Evolutionary conservation across 2,888 invertebrate genomes (phyloP), one percentile per base, ranked within the genome.

Genomic region (Eutolmus rufibarbis): DNA sequence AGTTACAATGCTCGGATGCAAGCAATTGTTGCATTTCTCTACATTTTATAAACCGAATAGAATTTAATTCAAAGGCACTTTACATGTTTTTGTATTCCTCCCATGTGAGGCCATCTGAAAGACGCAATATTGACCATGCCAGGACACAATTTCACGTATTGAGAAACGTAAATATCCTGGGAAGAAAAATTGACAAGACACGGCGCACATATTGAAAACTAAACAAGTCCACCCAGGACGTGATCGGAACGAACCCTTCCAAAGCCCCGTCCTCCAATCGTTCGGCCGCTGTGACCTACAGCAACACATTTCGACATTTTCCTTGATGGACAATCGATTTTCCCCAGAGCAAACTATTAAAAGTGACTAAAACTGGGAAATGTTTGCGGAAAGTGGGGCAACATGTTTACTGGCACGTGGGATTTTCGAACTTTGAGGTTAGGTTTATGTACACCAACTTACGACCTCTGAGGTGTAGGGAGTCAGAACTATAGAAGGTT

Each of bases 321-420:
- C 37, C 76, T 37, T 76, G 76, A 76, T 76, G 76, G 76, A 76
- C 76, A 76, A 76, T 76, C 76, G 76, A 76, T 76, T 76, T 76
- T 76, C 76, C 34, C 76, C 19, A n/a, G 37, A 34, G 37, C 37
- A 31, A 76, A 76, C 76, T 76, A 76, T 76, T 76, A n/a, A 76
- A 76, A 76, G 76, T 76, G 76, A 37, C 76, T 76, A 76, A 76
- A 76, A 76, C 28, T 37, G 76, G 37, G 14, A 76, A 76, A 76
- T 74, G 34, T 74, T 74, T 76, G 34, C 76, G 2, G 37, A 37
- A 76, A 34, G 76, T 76, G 14, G 28, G 28, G 19, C 66, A 76
- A 76, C 34, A 76, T 76, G 34, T 34, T 76, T 76, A 37, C 76
- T 76, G 5, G 34, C 31, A 76, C 34, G 76, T 76, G 37, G 66